Base-by-base conservation (phyloP, 1,140 invertebrate species). In the Euschistus heros region DNA sequence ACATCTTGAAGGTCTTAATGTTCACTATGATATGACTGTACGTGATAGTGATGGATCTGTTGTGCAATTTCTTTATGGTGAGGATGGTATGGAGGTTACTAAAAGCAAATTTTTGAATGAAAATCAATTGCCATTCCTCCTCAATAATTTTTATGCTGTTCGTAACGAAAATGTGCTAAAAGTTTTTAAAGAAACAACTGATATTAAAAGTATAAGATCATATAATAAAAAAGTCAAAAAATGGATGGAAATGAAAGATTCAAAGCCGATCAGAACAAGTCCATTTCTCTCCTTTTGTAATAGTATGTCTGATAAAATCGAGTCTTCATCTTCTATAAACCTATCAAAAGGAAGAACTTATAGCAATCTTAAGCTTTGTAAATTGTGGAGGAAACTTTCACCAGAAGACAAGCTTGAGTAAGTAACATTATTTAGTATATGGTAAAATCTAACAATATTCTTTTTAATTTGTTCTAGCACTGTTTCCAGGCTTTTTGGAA, bases 31-130 rank as follows among this genome's bases (percentile, higher is more conserved):
- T 76, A 79, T 87, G 69, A 98, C 95, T 2, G 96, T 99, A 0
- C 80, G 97, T 65, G 96, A 99, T 76, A 88, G 87, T 68, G 97
- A 99, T 77, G 87, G 88, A 27, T 90, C 86, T 74, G 82, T 99
- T n/a, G 83, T 99, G 65, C 95, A 98, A 77, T 95, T 92, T 75
- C 79, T 86, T n/a, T 99, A 98, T 75, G 97, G 97, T 3, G 97
- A 99, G 80, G 97, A 99, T 79, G 94, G 96, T 0, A 77, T 98
- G 55, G 97, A 99, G 74, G 86, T 98, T 55, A 76, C 84, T 0
- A 92, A 91, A 75, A 86, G 87, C 13, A 88, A 91, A 70, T 97
- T 92, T 73, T 78, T 99, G 0, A 87, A 84, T 57, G 76, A 84
- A 27, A 83, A 89, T 42, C 88, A 91, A 69, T 78, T 97, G 4